Base-by-base conservation (phyloP, 1,140 invertebrate species). In the Steinernema khuongi region DNA sequence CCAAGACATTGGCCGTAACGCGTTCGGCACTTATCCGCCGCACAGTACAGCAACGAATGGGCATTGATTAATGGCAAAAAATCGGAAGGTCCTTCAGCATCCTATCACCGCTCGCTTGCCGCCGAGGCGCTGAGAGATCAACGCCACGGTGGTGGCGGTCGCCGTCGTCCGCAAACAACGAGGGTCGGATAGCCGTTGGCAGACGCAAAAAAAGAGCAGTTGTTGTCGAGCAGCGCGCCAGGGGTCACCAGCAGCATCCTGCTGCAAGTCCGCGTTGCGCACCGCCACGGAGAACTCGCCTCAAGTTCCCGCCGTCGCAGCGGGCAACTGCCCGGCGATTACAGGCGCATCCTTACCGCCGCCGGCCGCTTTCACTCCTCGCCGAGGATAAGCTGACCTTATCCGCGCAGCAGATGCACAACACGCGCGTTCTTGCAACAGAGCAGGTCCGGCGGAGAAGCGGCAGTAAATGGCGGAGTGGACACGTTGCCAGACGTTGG, bases 21-120 rank as follows among this genome's bases (percentile, higher is more conserved):
- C 50, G 50, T 60, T n/a, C 50, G 50, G 50, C 50, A 60, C 50
- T 22, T 17, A 2, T 60, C 4, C 50, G 2, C 4, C 50, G 7
- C 26, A 26, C 4, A 60, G 50, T 60, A 26, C 11, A 26, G 11
- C 11, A 60, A 4, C 22, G 50, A 22, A 26, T 60, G 50, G 50
- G 26, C 50, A 60, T 60, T 60, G 50, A 60, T 60, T 60, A 60
- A 60, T 60, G 22, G 50, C 50, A 60, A 60, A 60, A 60, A 60
- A 60, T 4, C 50, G 26, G 26, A 60, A n/a, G 50, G 22, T 60
- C 50, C 50, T 60, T 22, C n/a, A n/a, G n/a, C n/a, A n/a, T n/a
- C n/a, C n/a, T n/a, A n/a, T n/a, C n/a, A n/a, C n/a, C n/a, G n/a
- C n/a, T n/a, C n/a, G n/a, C n/a, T n/a, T n/a, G n/a, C n/a, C n/a